Evolutionary conservation across 2,888 invertebrate genomes (phyloP).

Genomic region (Eupithecia vulgata): DNA sequence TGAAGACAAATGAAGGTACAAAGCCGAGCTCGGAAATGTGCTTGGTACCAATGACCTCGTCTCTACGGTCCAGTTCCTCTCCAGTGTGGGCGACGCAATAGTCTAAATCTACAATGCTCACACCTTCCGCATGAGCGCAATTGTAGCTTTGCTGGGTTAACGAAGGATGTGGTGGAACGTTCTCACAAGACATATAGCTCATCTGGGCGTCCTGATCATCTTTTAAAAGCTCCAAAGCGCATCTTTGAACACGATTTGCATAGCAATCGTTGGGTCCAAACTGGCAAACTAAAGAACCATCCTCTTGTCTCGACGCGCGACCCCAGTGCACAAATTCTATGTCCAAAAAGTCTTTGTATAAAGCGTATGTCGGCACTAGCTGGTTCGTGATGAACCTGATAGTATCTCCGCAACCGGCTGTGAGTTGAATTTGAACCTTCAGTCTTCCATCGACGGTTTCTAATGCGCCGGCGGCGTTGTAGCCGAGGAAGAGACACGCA

Average conservation of each 20-base stretch:
- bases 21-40: constrained; percentile 59
- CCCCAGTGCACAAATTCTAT: constrained; percentile 78
- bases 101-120: constrained; percentile 61
- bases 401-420: constrained; percentile 70
- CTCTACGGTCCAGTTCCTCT: constrained; percentile 59
- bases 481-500: constrained; percentile 42
- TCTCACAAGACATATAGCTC: constrained; percentile 74
- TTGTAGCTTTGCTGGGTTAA: constrained; percentile 56
- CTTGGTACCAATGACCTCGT: constrained; percentile 54
- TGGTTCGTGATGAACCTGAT: constrained; percentile 60
- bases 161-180: constrained; percentile 56
- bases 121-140: constrained; percentile 63
- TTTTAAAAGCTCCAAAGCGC: constrained; percentile 61
- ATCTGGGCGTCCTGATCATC: constrained; percentile 64
- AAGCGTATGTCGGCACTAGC: constrained; percentile 58
- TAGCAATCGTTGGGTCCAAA: constrained; percentile 68
- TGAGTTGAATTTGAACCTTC: constrained; percentile 65
- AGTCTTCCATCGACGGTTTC: constrained; percentile 65
- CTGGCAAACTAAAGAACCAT: constrained; percentile 62
- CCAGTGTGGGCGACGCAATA: constrained; percentile 62
- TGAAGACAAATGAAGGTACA: constrained; percentile 69
- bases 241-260: constrained; percentile 75
- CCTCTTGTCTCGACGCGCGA: constrained; percentile 54
- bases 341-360: constrained; percentile 65
- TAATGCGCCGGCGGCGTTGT: constrained; percentile 45